Percentiles rank a stretch among this genome's conserved stretches.
phyloP scores from a whole-genome alignment of 2,113 vertebrate species.

The Nibea coibor region DNA sequence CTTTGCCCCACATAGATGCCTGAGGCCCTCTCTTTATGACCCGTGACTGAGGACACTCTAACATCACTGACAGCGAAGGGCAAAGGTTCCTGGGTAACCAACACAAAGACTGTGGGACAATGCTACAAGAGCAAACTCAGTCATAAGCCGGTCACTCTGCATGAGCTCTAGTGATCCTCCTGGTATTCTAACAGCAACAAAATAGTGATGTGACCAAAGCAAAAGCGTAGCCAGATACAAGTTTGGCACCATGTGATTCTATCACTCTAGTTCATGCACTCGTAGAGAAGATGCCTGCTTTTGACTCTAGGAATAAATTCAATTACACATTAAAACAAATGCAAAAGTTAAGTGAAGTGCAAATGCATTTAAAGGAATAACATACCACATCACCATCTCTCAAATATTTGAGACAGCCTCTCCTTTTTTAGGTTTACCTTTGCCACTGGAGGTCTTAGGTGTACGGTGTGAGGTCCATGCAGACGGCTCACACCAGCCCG shows the following conservation, averaged over 20 bases:
- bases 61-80: slow-evolving; percentile 82
- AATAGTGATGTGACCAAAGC: slow-evolving; percentile 27
- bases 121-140: slow-evolving; percentile 73
- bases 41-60: slow-evolving; percentile 83
- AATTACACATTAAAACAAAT: slow-evolving; percentile 1
- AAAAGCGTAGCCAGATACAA: slow-evolving; percentile 21
- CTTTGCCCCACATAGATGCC: slow-evolving; percentile 73
- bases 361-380: neutral
- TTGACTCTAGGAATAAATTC: neutral
- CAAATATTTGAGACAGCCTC: neutral
- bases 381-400: neutral
- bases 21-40: slow-evolving; percentile 82
- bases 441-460: slow-evolving; percentile 90
- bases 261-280: neutral
- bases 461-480: slow-evolving; percentile 95
- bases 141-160: slow-evolving; percentile 51
- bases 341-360: neutral
- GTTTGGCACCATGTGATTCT: neutral
- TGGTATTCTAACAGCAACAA: slow-evolving; percentile 39
- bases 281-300: neutral
- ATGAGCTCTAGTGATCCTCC: slow-evolving; percentile 52
- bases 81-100: slow-evolving; percentile 84
- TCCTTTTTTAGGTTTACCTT: slow-evolving; percentile 83
- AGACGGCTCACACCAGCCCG: slow-evolving; percentile 94
- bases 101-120: slow-evolving; percentile 82